Evolutionary conservation across 2,888 invertebrate species (phyloP).

Genomic region (Dicycla oo): DNA sequence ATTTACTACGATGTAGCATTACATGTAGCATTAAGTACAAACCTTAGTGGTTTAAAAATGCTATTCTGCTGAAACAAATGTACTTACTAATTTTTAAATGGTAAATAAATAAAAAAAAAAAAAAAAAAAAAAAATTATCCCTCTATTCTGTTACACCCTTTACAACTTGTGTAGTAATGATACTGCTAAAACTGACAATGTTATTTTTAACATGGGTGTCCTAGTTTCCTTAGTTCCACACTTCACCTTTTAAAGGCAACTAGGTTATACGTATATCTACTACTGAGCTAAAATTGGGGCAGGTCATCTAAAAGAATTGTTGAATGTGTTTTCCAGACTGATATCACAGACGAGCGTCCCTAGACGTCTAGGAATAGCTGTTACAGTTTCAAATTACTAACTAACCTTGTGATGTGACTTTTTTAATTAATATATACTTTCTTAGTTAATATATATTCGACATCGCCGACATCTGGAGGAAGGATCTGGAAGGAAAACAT

Average conservation of each 20-base stretch:
- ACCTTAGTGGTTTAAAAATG: no score
- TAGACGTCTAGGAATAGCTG: slow-evolving; percentile 43
- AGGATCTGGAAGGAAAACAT: neutral
- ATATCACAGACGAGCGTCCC: slow-evolving; percentile 31
- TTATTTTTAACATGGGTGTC: slow-evolving; percentile 50
- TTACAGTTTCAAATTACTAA: slow-evolving; percentile 37
- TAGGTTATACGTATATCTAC: slow-evolving; percentile 45
- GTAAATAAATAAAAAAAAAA: no score
- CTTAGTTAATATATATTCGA: neutral
- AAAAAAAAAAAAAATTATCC: no score
- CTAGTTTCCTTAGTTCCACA: slow-evolving; percentile 49
- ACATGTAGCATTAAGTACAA: no score
- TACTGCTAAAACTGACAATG: slow-evolving; percentile 31
- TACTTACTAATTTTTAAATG: no score
- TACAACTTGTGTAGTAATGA: neutral
- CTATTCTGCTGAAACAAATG: no score
- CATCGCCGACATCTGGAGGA: neutral
- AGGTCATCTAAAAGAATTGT: slow-evolving; percentile 49
- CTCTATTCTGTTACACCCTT: neutral
- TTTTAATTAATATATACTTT: neutral
- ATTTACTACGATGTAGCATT: no score
- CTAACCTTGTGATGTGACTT: neutral
- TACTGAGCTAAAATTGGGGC: slow-evolving; percentile 48
- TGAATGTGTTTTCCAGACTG: slow-evolving; percentile 37
- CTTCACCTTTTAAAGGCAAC: slow-evolving; percentile 59